Conservation (phyloP, 2,888 invertebrate species). For the Drosophila peninsularis region DNA sequence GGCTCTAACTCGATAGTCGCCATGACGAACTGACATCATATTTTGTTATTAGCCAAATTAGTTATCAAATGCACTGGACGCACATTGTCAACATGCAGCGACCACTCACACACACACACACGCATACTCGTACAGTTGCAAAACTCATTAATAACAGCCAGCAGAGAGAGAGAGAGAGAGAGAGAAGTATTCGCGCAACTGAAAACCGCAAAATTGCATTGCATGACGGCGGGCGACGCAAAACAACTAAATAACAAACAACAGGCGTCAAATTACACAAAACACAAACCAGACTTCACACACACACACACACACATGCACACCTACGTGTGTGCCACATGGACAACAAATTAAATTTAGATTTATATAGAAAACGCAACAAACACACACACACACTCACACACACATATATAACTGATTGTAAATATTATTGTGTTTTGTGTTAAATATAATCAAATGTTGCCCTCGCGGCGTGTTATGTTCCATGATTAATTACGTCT, state of each 20-base stretch:
- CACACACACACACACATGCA: constrained; percentile 13
- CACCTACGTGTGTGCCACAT: constrained; percentile 30
- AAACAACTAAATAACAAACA: constrained; percentile 80
- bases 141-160: constrained; percentile 72
- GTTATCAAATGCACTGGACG: constrained; percentile 53
- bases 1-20: constrained; percentile 1
- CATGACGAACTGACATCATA: constrained; percentile 37
- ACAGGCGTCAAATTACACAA: constrained; percentile 80
- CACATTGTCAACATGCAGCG: constrained; percentile 33
- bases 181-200: constrained; percentile 27
- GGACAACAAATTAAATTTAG: constrained; percentile 77
- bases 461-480: constrained; percentile 49
- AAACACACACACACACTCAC: not conserved
- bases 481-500: constrained; percentile 76
- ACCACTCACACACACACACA: constrained; percentile 10
- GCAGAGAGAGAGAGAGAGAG: not conserved
- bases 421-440: constrained; percentile 27
- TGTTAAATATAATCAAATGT: constrained; percentile 72
- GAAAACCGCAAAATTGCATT: constrained; percentile 78
- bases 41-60: constrained; percentile 64
- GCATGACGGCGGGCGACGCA: constrained; percentile 67
- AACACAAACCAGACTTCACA: constrained; percentile 57
- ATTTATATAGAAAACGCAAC: constrained; percentile 51
- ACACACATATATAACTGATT: not conserved
- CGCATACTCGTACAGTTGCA: constrained; percentile 20